phyloP scores from a whole-genome alignment of 2,797 vertebrate species.

The Aplochiton taeniatus region DNA sequence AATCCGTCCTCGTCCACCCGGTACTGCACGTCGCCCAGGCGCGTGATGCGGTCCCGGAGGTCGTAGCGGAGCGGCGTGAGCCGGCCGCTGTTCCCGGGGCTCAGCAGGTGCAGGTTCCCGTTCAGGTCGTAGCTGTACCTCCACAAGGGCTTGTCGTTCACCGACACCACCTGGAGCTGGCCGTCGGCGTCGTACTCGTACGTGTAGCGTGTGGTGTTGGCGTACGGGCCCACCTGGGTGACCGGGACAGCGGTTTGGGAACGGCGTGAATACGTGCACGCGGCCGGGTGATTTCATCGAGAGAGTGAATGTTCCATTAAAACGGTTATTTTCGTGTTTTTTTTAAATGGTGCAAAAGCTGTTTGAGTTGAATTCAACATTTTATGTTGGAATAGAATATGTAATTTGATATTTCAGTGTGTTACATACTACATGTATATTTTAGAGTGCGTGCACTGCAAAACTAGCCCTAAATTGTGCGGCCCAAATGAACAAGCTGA shows the following conservation, averaged over 20 bases:
- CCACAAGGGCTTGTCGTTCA: constrained; percentile 97
- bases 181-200: constrained; percentile 96
- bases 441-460: no score
- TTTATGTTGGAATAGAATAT: no score
- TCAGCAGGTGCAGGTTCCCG: constrained; percentile 94
- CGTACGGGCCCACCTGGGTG: constrained; percentile 87
- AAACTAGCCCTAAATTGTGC: no score
- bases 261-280: no score
- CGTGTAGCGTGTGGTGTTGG: constrained; percentile 94
- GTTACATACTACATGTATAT: no score
- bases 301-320: no score
- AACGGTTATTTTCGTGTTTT: no score
- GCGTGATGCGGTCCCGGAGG: constrained; percentile 90
- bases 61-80: constrained; percentile 94
- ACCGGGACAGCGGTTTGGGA: not conserved
- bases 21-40: constrained; percentile 92
- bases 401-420: no score
- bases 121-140: constrained; percentile 97
- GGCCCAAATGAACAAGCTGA: not conserved
- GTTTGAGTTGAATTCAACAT: no score
- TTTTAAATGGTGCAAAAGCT: no score
- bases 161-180: constrained; percentile 93
- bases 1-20: constrained; percentile 96
- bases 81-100: constrained; percentile 92
- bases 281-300: no score